Base-by-base conservation (phyloP, 2,113 vertebrate species). In the Hepsetus odoe region DNA sequence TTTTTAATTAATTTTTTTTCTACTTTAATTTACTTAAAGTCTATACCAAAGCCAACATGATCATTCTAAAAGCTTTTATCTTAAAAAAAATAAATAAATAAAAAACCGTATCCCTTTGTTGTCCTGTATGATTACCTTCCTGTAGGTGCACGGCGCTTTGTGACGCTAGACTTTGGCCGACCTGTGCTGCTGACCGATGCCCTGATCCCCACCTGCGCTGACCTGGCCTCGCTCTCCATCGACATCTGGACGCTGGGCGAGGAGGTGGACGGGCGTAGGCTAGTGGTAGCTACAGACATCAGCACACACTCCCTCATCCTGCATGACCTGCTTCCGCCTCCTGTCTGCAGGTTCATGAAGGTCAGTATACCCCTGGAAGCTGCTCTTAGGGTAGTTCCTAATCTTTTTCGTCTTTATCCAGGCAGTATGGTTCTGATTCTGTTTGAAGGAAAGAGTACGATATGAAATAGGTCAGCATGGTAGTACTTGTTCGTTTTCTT, bases 261-360 rank as follows among this genome's bases (percentile, higher is more conserved):
- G 86, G 98, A 99, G 86, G 96, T 99, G 79, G 98, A 99, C 76
- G 98, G 98, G 61, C 95, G 98, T 55, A 88, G 98, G 64, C 89
- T 99, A 71, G 97, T 99, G 13, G 97, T 99, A 58, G 97, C 98
- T 77, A 98, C 97, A 1, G 98, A 99, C 85, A 99, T 99, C 86
- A 98, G 97, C 90, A 99, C 96, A 1, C 97, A 99, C 89, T 99
- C 97, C 0, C 93, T 99, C 33, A 98, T 99, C 86, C 92, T 99
- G 62, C 98, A 99, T 71, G 97, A 99, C 88, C 90, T 99, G 85
- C 90, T 99, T 83, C 98, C 98, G 0, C 96, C 98, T 1, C 97
- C 98, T 1, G 96, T 99, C 84, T 99, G 97, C 93, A 94, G 98
- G 77, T 99, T 99, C 89, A 98, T 99, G 97, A 99, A 99, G 96